phyloP scores from a whole-genome alignment of 2,888 invertebrate genomes.

The Adineta ricciae region DNA sequence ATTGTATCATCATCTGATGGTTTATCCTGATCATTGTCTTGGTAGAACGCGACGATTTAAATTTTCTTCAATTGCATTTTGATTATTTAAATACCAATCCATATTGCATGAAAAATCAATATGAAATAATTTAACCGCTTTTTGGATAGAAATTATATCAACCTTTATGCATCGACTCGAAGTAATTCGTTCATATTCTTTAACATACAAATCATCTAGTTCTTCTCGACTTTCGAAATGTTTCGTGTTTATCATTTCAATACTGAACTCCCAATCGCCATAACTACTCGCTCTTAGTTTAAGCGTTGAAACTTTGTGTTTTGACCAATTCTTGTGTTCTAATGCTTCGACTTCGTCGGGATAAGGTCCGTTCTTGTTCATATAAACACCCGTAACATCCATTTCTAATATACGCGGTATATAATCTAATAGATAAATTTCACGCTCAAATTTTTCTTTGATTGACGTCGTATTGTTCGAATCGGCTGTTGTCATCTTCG shows the following conservation, averaged over 20 bases:
- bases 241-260: slow-evolving; percentile 12
- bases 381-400: neutral
- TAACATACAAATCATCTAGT: neutral
- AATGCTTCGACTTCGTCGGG: slow-evolving; percentile 10
- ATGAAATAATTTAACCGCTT: neutral
- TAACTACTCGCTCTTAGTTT: neutral
- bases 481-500: neutral
- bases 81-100: neutral
- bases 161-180: neutral
- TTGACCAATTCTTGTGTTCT: neutral
- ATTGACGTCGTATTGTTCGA: neutral
- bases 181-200: neutral
- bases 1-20: no score
- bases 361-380: slow-evolving; percentile 7
- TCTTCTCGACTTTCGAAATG: neutral
- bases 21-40: no score
- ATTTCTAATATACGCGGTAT: neutral
- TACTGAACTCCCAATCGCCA: slow-evolving; percentile 7
- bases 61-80: neutral
- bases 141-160: neutral
- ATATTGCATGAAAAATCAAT: neutral
- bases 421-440: neutral
- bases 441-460: neutral
- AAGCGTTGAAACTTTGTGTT: neutral
- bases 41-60: neutral